A percentile compares a stretch with the other conserved stretches of the same genome.
Evolutionary conservation across 2,797 vertebrate species (phyloP).

Genomic region (Enteromius radiatus): DNA sequence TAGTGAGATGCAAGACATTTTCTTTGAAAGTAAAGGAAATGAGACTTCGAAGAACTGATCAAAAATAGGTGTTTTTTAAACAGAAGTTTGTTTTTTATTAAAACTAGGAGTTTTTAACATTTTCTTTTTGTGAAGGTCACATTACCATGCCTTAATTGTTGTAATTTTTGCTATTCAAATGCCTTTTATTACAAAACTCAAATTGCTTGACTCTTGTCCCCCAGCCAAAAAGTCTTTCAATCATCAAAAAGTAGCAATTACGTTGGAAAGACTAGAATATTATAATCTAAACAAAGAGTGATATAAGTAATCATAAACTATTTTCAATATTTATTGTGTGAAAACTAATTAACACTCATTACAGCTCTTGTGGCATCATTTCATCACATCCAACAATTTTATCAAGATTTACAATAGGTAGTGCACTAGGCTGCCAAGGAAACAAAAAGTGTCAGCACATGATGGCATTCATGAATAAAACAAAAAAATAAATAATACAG

Average conservation of each 20-base stretch:
- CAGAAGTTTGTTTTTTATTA: neutral
- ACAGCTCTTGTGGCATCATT: neutral
- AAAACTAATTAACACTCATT: neutral
- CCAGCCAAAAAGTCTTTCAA: neutral
- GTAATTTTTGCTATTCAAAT: slow-evolving; percentile 1
- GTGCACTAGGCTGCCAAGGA: neutral
- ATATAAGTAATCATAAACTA: neutral
- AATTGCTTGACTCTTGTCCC: neutral
- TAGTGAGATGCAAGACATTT: neutral
- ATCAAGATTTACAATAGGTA: neutral
- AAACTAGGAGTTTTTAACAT: neutral
- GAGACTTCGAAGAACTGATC: neutral
- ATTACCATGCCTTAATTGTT: neutral
- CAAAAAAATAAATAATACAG: neutral
- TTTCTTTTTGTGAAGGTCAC: slow-evolving; percentile 1
- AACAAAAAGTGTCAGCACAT: neutral
- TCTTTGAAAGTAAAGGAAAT: slow-evolving; percentile 6
- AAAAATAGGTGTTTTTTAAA: neutral
- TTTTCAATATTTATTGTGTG: neutral
- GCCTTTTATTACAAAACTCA: neutral
- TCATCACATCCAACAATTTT: neutral
- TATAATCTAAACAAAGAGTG: neutral
- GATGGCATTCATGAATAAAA: neutral
- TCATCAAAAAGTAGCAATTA: neutral
- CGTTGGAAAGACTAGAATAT: neutral